These are phyloP conservation scores for Megalurothrips usitatus DNA, from an alignment of 2,888 invertebrate genomes.

Conservation along the genomic window DNA sequence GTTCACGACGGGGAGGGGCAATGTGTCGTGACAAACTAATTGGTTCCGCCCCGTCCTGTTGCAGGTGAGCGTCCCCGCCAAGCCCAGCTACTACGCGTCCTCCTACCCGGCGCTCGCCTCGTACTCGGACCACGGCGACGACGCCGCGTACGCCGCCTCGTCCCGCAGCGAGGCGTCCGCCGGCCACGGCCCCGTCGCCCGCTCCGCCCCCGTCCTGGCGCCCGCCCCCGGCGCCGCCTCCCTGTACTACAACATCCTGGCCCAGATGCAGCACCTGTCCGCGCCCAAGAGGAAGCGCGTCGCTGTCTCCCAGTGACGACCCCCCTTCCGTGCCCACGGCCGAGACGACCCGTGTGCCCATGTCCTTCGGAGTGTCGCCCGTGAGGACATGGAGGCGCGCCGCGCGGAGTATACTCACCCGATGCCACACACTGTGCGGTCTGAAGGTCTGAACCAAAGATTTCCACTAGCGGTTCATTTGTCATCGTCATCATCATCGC, in stretches of 20 bases:
- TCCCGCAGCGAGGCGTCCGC: slow-evolving; percentile 15
- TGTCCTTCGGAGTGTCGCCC: too few relatives aligned
- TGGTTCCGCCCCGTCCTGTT: not conserved
- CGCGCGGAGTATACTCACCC: too few relatives aligned
- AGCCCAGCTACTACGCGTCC: slow-evolving; percentile 25
- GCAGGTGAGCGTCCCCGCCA: not conserved
- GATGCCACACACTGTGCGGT: too few relatives aligned
- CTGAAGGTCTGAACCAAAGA: too few relatives aligned
- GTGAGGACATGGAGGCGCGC: too few relatives aligned
- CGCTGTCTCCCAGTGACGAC: not conserved
- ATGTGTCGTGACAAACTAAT: too few relatives aligned
- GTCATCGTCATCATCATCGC: too few relatives aligned
- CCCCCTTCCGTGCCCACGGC: not conserved
- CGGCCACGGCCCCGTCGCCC: not conserved
- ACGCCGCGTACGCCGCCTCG: slow-evolving; percentile 7
- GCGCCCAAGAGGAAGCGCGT: not conserved
- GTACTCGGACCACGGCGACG: not conserved
- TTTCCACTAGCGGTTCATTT: too few relatives aligned
- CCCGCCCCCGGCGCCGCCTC: slow-evolving; percentile 16
- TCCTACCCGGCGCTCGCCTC: slow-evolving; percentile 3
- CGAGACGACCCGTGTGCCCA: too few relatives aligned
- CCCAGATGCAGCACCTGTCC: slow-evolving; percentile 15
- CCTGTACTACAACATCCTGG: slow-evolving; percentile 24
- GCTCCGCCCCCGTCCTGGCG: not conserved
- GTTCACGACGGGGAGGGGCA: too few relatives aligned